Conservation (phyloP, 2,113 vertebrate genomes). For the rat (Rattus norvegicus) region GRCr8 NC_086025.1:25408001-25408500, state of each 20-base stretch:
- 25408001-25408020: too few relatives aligned
- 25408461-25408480: not conserved
- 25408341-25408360: not conserved
- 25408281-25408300: not conserved
- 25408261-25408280: not conserved
- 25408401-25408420: not conserved
- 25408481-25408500: not conserved
- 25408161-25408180: too few relatives aligned
- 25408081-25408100: too few relatives aligned
- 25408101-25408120: too few relatives aligned
- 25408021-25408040: too few relatives aligned
- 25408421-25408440: not conserved
- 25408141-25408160: too few relatives aligned
- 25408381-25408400: not conserved
- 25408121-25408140: too few relatives aligned
- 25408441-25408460: not conserved
- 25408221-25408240: not conserved
- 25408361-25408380: not conserved
- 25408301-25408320: conserved; percentile 47
- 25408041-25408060: too few relatives aligned
- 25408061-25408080: too few relatives aligned
- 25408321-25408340: not conserved
- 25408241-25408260: not conserved
- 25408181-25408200: too few relatives aligned
- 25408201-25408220: too few relatives aligned